A percentile compares a stretch with the other conserved stretches of the same genome.
Conservation (phyloP, 1,140 invertebrate genomes). For the Trypoxylus dichotomus region DNA sequence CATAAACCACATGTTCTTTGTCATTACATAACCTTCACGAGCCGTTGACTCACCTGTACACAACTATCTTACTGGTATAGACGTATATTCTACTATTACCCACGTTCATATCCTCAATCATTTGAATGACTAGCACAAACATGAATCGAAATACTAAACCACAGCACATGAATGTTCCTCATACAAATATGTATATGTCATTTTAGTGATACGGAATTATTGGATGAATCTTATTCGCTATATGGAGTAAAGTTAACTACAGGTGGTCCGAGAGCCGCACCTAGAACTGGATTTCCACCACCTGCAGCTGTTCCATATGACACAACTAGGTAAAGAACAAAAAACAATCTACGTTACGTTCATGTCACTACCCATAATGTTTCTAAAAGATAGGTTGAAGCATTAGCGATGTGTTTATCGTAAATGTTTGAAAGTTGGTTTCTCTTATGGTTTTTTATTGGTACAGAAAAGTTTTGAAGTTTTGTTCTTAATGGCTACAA, state of each 20-base stretch:
- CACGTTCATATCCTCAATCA: no score
- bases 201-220: constrained; percentile 70
- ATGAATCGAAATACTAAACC: no score
- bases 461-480: no score
- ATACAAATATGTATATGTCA: constrained; percentile 18
- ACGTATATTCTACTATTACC: neutral
- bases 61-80: neutral
- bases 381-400: neutral
- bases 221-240: constrained; percentile 77
- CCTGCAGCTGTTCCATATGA: constrained; percentile 60
- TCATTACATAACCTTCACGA: no score
- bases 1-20: no score
- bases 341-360: constrained; percentile 19
- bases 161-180: neutral
- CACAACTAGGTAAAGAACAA: constrained; percentile 56
- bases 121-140: no score
- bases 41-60: no score
- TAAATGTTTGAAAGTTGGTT: neutral
- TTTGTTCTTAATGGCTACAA: no score
- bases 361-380: neutral
- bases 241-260: constrained; percentile 72
- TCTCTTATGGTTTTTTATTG: no score
- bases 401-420: neutral
- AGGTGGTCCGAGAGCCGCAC: constrained; percentile 56
- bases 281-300: constrained; percentile 57